Evolutionary conservation across 2,797 vertebrate genomes (phyloP), one percentile per base, ranked within the genome.

Genomic region (Muscicapa comitata): DNA sequence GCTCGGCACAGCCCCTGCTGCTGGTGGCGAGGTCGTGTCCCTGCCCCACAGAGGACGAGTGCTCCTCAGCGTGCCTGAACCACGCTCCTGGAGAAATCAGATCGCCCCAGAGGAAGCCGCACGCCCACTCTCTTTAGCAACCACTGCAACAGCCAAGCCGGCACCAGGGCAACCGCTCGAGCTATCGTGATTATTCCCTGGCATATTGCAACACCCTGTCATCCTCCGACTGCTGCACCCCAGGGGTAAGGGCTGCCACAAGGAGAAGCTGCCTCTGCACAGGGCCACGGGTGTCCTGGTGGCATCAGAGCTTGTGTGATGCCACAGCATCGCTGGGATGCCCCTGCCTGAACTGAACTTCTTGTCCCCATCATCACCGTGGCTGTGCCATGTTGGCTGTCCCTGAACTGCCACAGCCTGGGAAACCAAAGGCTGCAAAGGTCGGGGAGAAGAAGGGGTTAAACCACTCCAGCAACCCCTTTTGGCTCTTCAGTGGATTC

Each of bases 91-190:
- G 84, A 94, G 95, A 94, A 96, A 95, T 96, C 96, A 96, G 95
- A 96, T 95, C 94, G 79, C 87, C 96, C 95, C 90, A 93, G 94
- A 96, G 96, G 95, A 96, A 96, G 91, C 90, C 66, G 62, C 96
- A 96, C 91, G 91, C 95, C 58, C 35, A 58, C 55, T 84, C 84
- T 80, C 82, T 91, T 70, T 55, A 91, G 93, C 95, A 96, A 91
- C 90, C 93, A 95, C 94, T 93, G 94, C 95, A 96, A 94, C 95
- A 95, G 94, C 96, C 95, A 96, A 95, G 89, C 95, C 91, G 90
- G 96, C 96, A 94, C 96, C 96, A 94, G 95, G 94, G 96, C 94
- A 96, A 96, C 94, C 93, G 82, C 85, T 94, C 68, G 25, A 91
- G 95, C 90, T 96, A 95, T 94, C 90, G 62, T 96, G 95, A 95